Conservation (phyloP, 1,140 invertebrate genomes). For the Apis cerana region DNA sequence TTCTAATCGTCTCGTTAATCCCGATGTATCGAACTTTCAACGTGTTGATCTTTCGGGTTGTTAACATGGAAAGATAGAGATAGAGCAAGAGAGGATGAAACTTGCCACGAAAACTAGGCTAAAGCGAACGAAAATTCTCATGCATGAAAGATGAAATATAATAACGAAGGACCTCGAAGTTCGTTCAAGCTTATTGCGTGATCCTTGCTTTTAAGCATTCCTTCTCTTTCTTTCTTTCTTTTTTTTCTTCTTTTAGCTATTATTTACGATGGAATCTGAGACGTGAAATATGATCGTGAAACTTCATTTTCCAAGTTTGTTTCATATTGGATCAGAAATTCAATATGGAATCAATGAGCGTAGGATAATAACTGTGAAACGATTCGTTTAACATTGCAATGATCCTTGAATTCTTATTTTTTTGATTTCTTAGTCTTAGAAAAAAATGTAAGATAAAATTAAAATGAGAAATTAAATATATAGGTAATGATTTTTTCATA, state of each 20-base stretch:
- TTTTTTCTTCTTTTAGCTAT: background rate
- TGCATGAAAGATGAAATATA: conserved; percentile 38
- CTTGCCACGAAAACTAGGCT: conserved; percentile 11
- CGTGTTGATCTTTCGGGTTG: conserved; percentile 27
- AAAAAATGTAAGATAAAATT: too few species aligned
- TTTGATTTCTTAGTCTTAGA: too few species aligned
- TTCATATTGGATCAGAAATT: background rate
- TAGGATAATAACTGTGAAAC: background rate
- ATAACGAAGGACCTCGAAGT: conserved; percentile 10
- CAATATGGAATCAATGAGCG: background rate
- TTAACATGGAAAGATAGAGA: background rate
- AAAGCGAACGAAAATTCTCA: conserved; percentile 27
- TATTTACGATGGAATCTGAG: background rate
- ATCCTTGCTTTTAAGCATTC: background rate
- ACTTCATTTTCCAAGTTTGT: background rate
- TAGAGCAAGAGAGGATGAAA: background rate
- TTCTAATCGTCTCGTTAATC: conserved; percentile 25
- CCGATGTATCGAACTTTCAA: conserved; percentile 22
- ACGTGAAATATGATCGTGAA: background rate
- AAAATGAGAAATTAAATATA: too few species aligned
- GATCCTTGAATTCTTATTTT: too few species aligned
- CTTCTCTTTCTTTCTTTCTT: background rate
- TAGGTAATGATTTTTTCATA: too few species aligned
- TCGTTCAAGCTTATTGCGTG: background rate
- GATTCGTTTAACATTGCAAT: too few species aligned